These are phyloP conservation scores for Hydropotes inermis DNA, from an alignment of 2,113 vertebrate species.

Conservation along the genomic window DNA sequence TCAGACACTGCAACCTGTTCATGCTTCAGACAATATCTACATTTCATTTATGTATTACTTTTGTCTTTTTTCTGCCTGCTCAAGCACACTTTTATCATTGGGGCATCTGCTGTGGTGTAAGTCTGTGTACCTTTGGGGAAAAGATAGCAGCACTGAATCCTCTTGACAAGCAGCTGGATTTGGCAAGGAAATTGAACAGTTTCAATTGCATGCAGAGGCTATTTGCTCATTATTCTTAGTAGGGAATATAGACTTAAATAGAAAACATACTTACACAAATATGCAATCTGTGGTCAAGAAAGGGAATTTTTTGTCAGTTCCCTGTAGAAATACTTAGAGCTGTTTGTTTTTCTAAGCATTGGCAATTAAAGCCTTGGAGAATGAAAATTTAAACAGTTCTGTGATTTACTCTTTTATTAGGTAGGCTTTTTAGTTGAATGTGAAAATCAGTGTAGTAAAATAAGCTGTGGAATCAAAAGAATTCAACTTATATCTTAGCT, in stretches of 20 bases:
- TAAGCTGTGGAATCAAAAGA: not conserved
- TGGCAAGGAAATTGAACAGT: not conserved
- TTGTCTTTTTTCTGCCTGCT: not conserved
- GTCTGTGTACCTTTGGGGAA: not conserved
- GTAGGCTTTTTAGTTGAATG: not conserved
- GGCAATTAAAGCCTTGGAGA: not conserved
- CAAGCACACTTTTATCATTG: not conserved
- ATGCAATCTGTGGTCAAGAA: not conserved
- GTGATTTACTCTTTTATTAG: not conserved
- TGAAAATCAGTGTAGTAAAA: not conserved
- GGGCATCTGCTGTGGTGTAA: not conserved
- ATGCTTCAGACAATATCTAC: not conserved
- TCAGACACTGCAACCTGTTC: not conserved
- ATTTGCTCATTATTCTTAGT: not conserved
- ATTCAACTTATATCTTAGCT: not conserved
- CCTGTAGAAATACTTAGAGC: slow-evolving; percentile 3
- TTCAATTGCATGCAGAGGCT: not conserved
- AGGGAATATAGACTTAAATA: not conserved
- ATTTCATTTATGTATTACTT: not conserved
- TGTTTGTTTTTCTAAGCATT: slow-evolving; percentile 4
- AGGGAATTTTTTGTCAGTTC: not conserved
- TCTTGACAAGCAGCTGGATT: not conserved
- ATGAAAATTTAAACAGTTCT: slow-evolving; percentile 24
- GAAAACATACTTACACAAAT: not conserved
- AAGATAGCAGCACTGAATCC: not conserved